These are phyloP conservation scores for Scolanthus callimorphus DNA, from an alignment of 92 coral and sea anemone species.

Conservation along the genomic window DNA sequence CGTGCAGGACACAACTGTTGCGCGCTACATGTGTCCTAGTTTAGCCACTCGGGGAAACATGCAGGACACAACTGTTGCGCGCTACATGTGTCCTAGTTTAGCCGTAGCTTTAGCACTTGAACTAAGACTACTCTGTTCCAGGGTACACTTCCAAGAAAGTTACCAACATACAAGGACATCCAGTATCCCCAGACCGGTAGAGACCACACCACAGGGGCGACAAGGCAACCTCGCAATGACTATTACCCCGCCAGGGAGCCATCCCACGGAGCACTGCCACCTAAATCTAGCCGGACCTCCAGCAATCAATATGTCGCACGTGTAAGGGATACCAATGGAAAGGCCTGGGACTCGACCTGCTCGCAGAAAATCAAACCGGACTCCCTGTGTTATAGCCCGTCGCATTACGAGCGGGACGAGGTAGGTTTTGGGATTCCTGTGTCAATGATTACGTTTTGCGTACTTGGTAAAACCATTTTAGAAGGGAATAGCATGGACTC, in stretches of 20 bases:
- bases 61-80: too few species aligned
- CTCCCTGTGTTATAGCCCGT: slow-evolving; percentile 81
- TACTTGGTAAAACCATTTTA: too few species aligned
- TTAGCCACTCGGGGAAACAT: too few species aligned
- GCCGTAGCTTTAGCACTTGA: too few species aligned
- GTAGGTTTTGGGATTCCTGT: too few species aligned
- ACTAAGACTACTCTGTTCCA: slow-evolving; percentile 10
- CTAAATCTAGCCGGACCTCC: slow-evolving; percentile 45
- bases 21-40: too few species aligned
- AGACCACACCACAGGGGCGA: too few species aligned
- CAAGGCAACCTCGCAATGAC: neutral
- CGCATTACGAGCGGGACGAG: slow-evolving; percentile 76
- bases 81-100: too few species aligned
- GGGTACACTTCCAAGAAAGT: slow-evolving; percentile 54
- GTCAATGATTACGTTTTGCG: too few species aligned
- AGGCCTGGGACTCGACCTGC: slow-evolving; percentile 29
- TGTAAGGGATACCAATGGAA: neutral
- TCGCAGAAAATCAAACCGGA: slow-evolving; percentile 95
- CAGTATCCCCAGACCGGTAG: too few species aligned
- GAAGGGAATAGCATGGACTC: too few species aligned
- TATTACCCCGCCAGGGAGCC: slow-evolving; percentile 3
- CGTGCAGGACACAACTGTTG: too few species aligned
- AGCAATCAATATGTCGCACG: slow-evolving; percentile 52
- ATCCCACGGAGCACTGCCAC: slow-evolving; percentile 34
- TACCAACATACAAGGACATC: slow-evolving; percentile 20